A percentile compares a stretch with the other conserved stretches of the same genome.
Conservation (phyloP, 2,888 invertebrate species). For the Ceratothoa steindachneri region DNA sequence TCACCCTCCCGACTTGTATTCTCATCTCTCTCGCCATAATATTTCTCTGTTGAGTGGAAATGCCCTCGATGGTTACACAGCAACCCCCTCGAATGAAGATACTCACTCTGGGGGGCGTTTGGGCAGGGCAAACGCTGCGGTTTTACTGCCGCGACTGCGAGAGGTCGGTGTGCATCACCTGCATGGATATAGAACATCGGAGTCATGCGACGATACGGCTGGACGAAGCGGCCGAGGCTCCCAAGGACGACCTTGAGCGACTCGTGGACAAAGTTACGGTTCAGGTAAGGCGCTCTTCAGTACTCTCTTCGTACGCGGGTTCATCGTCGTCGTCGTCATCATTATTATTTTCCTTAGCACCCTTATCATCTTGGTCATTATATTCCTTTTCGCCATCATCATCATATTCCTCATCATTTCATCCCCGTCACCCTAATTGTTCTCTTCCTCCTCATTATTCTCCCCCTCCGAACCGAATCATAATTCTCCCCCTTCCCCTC, state of each 20-base stretch:
- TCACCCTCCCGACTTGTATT: too few relatives aligned
- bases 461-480: neutral
- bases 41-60: too few relatives aligned
- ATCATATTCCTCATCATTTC: neutral
- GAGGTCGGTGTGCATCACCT: slow-evolving; percentile 56
- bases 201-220: slow-evolving; percentile 55
- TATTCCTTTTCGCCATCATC: too few relatives aligned
- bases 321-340: neutral
- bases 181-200: slow-evolving; percentile 56
- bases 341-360: neutral
- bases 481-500: too few relatives aligned
- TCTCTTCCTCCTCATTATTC: neutral
- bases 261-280: slow-evolving; percentile 50
- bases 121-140: slow-evolving; percentile 51
- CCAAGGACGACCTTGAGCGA: slow-evolving; percentile 50
- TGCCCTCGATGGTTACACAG: too few relatives aligned
- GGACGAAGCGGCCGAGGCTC: slow-evolving; percentile 55
- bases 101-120: too few relatives aligned
- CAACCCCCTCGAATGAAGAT: too few relatives aligned
- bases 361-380: too few relatives aligned
- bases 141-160: slow-evolving; percentile 57
- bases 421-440: neutral
- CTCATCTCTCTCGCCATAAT: too few relatives aligned
- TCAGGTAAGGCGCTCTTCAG: slow-evolving; percentile 49
- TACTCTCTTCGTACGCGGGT: neutral